phyloP scores from a whole-genome alignment of 1,140 invertebrate genomes.

The Geopemphigus sp. region DNA sequence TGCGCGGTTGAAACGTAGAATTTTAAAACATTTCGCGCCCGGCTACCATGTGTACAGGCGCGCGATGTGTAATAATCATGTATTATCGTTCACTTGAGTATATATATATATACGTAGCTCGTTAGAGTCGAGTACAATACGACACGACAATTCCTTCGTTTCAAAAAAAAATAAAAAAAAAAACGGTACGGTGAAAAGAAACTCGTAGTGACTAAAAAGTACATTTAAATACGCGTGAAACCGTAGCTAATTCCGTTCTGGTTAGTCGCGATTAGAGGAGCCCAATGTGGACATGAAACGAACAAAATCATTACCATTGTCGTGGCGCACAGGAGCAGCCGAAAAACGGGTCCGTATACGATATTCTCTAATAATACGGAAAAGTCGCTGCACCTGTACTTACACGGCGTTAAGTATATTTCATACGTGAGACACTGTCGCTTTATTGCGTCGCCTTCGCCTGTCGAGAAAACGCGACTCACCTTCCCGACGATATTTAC shows the following conservation, averaged over 20 bases:
- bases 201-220: neutral
- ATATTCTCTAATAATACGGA: no score
- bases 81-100: neutral
- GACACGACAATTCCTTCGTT: neutral
- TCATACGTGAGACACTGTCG: no score
- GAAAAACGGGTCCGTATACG: no score
- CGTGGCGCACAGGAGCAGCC: no score
- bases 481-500: no score
- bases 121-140: slow-evolving; percentile 20
- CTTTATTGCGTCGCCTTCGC: no score
- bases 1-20: no score
- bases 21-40: no score
- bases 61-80: neutral
- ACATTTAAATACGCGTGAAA: slow-evolving; percentile 10
- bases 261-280: neutral
- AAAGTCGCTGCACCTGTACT: no score
- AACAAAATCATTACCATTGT: neutral
- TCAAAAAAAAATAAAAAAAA: neutral
- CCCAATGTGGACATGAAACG: neutral
- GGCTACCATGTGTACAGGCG: neutral
- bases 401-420: no score
- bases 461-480: no score
- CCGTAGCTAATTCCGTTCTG: slow-evolving; percentile 22
- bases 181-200: neutral
- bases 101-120: neutral